phyloP scores from a whole-genome alignment of 2,113 vertebrate genomes.

The Murina feae region DNA sequence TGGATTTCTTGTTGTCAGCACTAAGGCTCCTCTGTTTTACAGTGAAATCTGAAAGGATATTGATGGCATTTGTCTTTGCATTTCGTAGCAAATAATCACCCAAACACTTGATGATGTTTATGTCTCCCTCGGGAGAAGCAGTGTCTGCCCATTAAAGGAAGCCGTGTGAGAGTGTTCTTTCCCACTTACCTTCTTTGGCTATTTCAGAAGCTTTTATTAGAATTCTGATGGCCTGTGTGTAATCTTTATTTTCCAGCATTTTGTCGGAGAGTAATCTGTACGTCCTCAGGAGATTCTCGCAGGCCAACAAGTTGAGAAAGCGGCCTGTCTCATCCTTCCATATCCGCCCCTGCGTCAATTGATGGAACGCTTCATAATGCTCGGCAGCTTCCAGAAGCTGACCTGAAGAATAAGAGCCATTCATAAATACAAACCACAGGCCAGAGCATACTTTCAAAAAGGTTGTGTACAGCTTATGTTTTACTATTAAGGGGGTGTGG shows the following conservation, averaged over 20 bases:
- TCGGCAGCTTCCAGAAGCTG: constrained; percentile 81
- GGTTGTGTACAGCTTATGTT: neutral
- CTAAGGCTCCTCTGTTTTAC: constrained; percentile 69
- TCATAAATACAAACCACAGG: constrained; percentile 55
- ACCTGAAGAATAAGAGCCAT: constrained; percentile 78
- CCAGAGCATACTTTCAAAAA: neutral
- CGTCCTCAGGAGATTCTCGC: constrained; percentile 85
- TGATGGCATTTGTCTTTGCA: constrained; percentile 79
- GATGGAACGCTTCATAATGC: constrained; percentile 86
- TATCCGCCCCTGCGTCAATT: constrained; percentile 76
- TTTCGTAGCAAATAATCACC: constrained; percentile 80
- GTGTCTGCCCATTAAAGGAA: constrained; percentile 63
- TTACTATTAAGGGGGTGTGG: neutral
- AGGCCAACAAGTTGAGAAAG: constrained; percentile 79
- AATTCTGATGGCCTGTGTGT: constrained; percentile 80
- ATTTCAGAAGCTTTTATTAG: constrained; percentile 84
- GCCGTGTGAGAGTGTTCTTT: constrained; percentile 56
- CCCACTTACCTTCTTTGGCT: constrained; percentile 85
- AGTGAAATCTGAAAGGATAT: constrained; percentile 72
- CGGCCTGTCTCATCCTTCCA: constrained; percentile 83
- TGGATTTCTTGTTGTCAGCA: constrained; percentile 72
- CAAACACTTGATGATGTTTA: constrained; percentile 69
- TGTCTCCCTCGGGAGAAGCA: constrained; percentile 69
- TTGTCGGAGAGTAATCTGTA: constrained; percentile 85
- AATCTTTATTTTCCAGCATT: constrained; percentile 82